phyloP scores from a whole-genome alignment of 1,140 invertebrate species.

The Drosophila mojavensis region DNA sequence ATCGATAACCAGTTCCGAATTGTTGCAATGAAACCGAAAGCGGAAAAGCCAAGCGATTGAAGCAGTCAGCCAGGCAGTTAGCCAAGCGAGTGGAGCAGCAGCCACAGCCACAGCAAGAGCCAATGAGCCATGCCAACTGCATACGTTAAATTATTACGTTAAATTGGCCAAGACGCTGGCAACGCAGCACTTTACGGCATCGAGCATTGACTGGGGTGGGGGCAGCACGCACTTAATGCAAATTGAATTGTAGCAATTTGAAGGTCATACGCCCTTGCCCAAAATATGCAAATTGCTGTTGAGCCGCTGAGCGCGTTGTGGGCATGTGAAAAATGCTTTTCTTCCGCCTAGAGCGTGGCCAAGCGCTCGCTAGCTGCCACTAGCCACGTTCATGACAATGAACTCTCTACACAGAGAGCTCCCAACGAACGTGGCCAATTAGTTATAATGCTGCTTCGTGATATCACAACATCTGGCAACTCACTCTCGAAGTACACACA shows the following conservation, averaged over 20 bases:
- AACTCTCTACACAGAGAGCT: conserved; percentile 55
- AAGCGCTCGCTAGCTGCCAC: conserved; percentile 38
- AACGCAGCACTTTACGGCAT: conserved; percentile 44
- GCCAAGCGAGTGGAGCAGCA: conserved; percentile 17
- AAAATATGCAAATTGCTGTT: conserved; percentile 71
- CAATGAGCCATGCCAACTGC: conserved; percentile 67
- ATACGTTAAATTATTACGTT: conserved; percentile 75
- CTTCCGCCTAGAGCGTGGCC: conserved; percentile 55
- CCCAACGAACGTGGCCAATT: conserved; percentile 79
- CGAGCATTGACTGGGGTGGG: conserved; percentile 29
- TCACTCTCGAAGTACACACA: conserved; percentile 65
- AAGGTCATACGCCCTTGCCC: conserved; percentile 73
- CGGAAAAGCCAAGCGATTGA: conserved; percentile 73
- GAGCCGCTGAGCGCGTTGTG: conserved; percentile 12
- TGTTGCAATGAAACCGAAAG: conserved; percentile 81
- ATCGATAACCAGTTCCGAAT: conserved; percentile 82
- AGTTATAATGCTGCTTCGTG: conserved; percentile 82
- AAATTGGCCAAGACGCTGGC: conserved; percentile 69
- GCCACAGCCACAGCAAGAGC: conserved; percentile 9
- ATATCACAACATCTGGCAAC: conserved; percentile 82
- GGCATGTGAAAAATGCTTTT: conserved; percentile 70
- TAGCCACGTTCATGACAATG: conserved; percentile 74
- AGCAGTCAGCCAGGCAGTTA: conserved; percentile 44
- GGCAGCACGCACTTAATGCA: conserved; percentile 40
- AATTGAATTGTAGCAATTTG: conserved; percentile 79